Evolutionary conservation across 1,140 invertebrate species (phyloP).

Genomic region (Pantala flavescens): DNA sequence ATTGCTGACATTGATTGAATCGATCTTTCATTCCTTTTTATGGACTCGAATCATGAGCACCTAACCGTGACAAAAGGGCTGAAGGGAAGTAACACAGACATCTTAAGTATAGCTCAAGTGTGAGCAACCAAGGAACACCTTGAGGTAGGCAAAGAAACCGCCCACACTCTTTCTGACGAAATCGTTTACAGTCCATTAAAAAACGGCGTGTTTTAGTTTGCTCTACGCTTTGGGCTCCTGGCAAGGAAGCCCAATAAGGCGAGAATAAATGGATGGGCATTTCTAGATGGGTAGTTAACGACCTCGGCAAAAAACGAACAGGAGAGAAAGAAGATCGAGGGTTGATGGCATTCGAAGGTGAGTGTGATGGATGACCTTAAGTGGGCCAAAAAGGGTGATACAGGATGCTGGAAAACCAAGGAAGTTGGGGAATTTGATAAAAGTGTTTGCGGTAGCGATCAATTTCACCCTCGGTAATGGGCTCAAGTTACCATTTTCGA

Average conservation of each 20-base stretch:
- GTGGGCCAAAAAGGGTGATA: too few relatives aligned
- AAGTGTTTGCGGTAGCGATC: too few relatives aligned
- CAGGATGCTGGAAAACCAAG: not conserved
- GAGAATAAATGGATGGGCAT: not conserved
- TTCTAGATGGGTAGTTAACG: not conserved
- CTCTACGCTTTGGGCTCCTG: not conserved
- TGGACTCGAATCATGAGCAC: too few relatives aligned
- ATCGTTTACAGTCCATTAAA: slow-evolving; percentile 6
- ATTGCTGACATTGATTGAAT: too few relatives aligned
- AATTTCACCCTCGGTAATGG: too few relatives aligned
- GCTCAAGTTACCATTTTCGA: too few relatives aligned
- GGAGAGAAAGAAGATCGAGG: not conserved
- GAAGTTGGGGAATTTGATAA: not conserved
- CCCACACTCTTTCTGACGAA: not conserved
- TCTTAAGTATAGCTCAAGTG: too few relatives aligned
- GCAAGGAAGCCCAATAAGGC: not conserved
- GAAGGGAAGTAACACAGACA: too few relatives aligned
- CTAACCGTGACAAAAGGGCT: too few relatives aligned
- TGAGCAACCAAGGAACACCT: too few relatives aligned
- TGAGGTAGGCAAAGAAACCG: too few relatives aligned
- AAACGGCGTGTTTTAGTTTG: not conserved
- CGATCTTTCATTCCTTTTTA: too few relatives aligned
- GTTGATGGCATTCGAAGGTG: not conserved
- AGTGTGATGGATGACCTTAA: not conserved
- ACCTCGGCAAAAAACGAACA: not conserved